Percentiles rank a stretch among this genome's conserved stretches.
Conservation (phyloP, 2,888 invertebrate species). For the Dynastes grantii region DNA sequence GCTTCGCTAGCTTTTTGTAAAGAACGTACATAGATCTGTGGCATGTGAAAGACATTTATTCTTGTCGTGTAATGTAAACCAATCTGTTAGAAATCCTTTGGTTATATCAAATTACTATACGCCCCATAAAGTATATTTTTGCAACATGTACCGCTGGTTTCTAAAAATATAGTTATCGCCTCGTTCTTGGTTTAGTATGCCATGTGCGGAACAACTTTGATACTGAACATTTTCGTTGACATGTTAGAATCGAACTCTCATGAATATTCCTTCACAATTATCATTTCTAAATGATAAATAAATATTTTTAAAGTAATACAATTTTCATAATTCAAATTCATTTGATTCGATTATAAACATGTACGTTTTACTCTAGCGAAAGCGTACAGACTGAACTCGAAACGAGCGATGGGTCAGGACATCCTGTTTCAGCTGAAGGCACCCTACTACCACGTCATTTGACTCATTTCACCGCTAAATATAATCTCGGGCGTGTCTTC, state of each 20-base stretch:
- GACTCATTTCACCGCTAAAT: constrained; percentile 61
- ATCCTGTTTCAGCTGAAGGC: constrained; percentile 41
- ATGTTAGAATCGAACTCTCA: too few relatives aligned
- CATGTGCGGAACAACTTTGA: too few relatives aligned
- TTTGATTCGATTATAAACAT: too few relatives aligned
- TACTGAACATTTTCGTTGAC: too few relatives aligned
- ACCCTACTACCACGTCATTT: constrained; percentile 47
- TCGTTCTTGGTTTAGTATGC: background rate
- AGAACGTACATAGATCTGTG: background rate
- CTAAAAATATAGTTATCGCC: background rate
- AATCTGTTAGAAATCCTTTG: background rate
- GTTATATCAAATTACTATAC: background rate
- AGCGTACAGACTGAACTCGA: constrained; percentile 3
- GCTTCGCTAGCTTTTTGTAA: too few relatives aligned
- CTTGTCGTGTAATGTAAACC: background rate
- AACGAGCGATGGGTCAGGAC: constrained; percentile 11
- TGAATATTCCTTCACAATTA: too few relatives aligned
- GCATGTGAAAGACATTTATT: background rate
- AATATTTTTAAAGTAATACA: too few relatives aligned
- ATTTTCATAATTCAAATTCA: too few relatives aligned
- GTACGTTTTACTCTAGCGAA: background rate
- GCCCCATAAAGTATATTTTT: background rate
- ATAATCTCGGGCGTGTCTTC: constrained; percentile 62
- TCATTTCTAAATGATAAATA: too few relatives aligned
- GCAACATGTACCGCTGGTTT: background rate